Base-by-base conservation (phyloP, 2,888 invertebrate genomes). In the Thyatira batis region DNA sequence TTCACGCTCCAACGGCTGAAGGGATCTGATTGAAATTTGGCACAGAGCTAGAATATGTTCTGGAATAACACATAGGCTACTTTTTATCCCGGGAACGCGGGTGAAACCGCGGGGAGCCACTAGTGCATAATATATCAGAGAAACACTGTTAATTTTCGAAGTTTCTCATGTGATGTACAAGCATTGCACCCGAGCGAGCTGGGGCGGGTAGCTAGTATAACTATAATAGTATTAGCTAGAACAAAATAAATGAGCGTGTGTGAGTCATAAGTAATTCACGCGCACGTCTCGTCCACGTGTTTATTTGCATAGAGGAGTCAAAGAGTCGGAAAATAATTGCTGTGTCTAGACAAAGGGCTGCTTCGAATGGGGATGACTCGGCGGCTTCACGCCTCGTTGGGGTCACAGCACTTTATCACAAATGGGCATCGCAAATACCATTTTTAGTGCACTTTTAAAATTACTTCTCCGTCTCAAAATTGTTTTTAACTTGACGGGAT, bases 251-350 rank as follows among this genome's bases (percentile, higher is more conserved):
- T n/a, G 46, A 25, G n/a, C 13, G 25, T 46, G n/a, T 3, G n/a
- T 11, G 13, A 23, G 13, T 23, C 21, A 23, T 21, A 45, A 45
- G n/a, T 23, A n/a, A 28, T 48, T 27, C 28, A 27, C 8, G n/a
- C 8, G 8, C 46, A 48, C 9, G 25, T 25, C 27, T 48, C 48
- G 9, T 46, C 46, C 23, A 28, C 48, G 48, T 48, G 48, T 27
- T 48, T 20, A 48, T 48, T 48, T 17, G 27, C 48, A 48, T 17
- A 48, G 13, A 27, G 27, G 13, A 48, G 17, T 17, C 3, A 1
- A 27, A 39, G 39, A n/a, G 39, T 8, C 17, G 13, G 39, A 39
- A 39, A 39, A 39, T 39, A 27, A 48, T 48, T 17, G 48, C 27
- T 48, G 27, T 10, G 48, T 48, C 48, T 48, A 48, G 48, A 48